Base-by-base conservation (phyloP, 2,888 invertebrate species). In the Pyrrhia umbra region DNA sequence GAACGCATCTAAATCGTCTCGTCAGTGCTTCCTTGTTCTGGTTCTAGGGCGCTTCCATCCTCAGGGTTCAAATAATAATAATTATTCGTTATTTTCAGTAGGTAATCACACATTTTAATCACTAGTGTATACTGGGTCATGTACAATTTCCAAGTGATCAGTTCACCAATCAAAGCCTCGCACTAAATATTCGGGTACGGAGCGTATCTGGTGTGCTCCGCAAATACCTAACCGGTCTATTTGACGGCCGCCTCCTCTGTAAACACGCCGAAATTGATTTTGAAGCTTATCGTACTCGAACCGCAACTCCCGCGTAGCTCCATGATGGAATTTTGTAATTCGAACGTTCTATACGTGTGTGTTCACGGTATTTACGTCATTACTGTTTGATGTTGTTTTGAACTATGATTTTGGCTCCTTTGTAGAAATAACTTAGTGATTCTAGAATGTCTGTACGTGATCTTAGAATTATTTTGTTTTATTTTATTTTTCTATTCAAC, bases 231-330 rank as follows among this genome's bases (percentile, higher is more conserved):
- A 71, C 75, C 72, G 79, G 83, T 87, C 74, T 87, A 86, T 87
- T 86, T 85, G 85, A 83, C 77, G 81, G 57, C 79, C 76, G 83
- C 83, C 83, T 87, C 78, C 87, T 85, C 84, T 84, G 89, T 90
- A 91, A 91, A 92, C 89, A 90, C 87, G 82, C 85, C 81, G 81
- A 89, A 92, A 92, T 92, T 92, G 91, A 90, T 92, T 92, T 91
- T 84, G 88, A 87, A 88, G 90, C 90, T 89, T 88, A 88, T 88
- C 85, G 87, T 85, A 85, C 81, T 84, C 76, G 69, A 65, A 80
- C 77, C 67, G 56, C 66, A 61, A 58, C 66, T 61, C 79, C 58
- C 68, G 62, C 58, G 62, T 40, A 59, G 61, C 52, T 51, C 64
- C 52, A 74, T 77, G 84, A 82, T 83, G 84, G 78, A 84, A 84